These are phyloP conservation scores for Rhinolophus sinicus DNA, from an alignment of 2,113 vertebrate species.

Conservation along the genomic window DNA sequence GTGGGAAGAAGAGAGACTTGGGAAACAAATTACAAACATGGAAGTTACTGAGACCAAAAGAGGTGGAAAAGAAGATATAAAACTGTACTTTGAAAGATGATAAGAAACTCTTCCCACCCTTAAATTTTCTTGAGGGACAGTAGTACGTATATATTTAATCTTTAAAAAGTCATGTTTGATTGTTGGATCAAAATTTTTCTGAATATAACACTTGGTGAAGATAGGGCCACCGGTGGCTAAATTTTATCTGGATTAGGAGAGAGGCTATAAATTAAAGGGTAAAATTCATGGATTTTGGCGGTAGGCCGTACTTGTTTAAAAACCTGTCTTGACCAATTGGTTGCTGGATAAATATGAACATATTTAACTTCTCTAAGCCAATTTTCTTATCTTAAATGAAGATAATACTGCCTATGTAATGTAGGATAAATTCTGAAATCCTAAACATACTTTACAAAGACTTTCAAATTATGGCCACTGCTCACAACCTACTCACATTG, in stretches of 20 bases:
- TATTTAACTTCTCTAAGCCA: conserved; percentile 4
- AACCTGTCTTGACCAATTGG: not conserved
- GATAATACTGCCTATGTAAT: not conserved
- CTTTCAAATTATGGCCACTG: not conserved
- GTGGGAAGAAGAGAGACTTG: not conserved
- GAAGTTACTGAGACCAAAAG: not conserved
- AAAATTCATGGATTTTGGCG: conserved; percentile 37
- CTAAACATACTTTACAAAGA: conserved; percentile 29
- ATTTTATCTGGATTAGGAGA: conserved; percentile 27
- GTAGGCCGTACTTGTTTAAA: conserved; percentile 19
- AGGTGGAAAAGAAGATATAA: not conserved
- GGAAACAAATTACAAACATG: not conserved
- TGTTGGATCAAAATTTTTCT: conserved; percentile 25
- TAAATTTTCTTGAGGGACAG: not conserved
- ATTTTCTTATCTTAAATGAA: conserved; percentile 59
- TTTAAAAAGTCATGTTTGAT: conserved; percentile 46
- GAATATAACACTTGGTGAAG: conserved; percentile 21
- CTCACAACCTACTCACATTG: not conserved
- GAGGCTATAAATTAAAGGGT: conserved; percentile 32
- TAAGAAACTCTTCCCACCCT: not conserved
- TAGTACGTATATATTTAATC: not conserved
- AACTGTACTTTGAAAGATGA: not conserved
- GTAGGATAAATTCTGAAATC: conserved; percentile 34
- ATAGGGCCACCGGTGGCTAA: conserved; percentile 23
- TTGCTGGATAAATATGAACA: conserved; percentile 18